phyloP scores from a whole-genome alignment of 2,888 invertebrate genomes.

The Gandaritis pyraliata region DNA sequence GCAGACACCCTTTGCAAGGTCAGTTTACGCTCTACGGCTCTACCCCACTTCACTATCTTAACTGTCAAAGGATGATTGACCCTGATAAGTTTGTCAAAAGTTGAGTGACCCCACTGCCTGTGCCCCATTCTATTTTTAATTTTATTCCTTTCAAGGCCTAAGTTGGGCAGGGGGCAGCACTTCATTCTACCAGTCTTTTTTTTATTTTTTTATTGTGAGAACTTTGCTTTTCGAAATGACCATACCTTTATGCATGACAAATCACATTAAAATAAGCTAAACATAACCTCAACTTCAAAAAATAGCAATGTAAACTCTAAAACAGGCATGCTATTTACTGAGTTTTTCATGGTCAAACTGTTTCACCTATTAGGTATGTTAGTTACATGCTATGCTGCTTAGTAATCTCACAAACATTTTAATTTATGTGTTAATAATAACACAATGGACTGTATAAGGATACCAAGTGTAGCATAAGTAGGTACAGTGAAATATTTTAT shows the following conservation, averaged over 20 bases:
- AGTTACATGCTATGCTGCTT: not conserved
- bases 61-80: constrained; percentile 43
- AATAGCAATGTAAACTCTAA: constrained; percentile 15
- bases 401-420: constrained; percentile 36
- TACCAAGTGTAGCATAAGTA: constrained; percentile 15
- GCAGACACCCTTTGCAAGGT: constrained; percentile 94
- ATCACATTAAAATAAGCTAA: constrained; percentile 6
- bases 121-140: constrained; percentile 37
- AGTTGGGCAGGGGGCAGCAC: not conserved
- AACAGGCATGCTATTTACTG: constrained; percentile 18
- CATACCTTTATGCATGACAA: constrained; percentile 2
- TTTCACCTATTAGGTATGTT: constrained; percentile 11
- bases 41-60: constrained; percentile 14
- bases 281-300: constrained; percentile 19
- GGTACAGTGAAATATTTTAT: constrained; percentile 21
- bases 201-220: too few species aligned
- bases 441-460: constrained; percentile 38
- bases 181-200: constrained; percentile 21
- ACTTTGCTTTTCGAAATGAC: not conserved
- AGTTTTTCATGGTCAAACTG: constrained; percentile 19
- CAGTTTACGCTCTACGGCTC: constrained; percentile 54
- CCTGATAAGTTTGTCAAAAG: constrained; percentile 42
- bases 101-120: constrained; percentile 41
- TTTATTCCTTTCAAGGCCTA: constrained; percentile 22
- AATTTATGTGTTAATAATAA: constrained; percentile 31